Percentiles rank a stretch among this genome's conserved stretches.
Conservation (phyloP, 2,797 vertebrate species). For the Percopsis omiscomaycus region DNA sequence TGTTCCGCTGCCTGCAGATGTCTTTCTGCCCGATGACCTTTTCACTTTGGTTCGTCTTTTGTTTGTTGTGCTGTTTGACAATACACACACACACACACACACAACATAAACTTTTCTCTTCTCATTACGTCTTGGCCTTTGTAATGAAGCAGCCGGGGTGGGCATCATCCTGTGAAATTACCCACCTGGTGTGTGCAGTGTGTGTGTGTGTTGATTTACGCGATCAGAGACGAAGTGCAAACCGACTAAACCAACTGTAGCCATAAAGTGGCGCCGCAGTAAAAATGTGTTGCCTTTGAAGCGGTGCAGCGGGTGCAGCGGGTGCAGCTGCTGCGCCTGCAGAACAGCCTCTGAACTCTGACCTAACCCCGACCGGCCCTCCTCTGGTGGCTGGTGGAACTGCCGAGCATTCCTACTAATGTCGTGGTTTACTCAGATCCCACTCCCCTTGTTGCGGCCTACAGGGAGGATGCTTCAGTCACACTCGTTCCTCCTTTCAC, state of each 20-base stretch:
- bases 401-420: slow-evolving; percentile 41
- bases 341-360: slow-evolving; percentile 26
- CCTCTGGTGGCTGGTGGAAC: slow-evolving; percentile 28
- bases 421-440: slow-evolving; percentile 21
- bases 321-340: slow-evolving; percentile 10
- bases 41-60: not conserved
- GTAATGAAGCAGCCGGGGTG: slow-evolving; percentile 34
- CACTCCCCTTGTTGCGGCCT: slow-evolving; percentile 7
- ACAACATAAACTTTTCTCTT: slow-evolving; percentile 13
- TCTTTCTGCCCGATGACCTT: not conserved
- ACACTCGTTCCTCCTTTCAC: slow-evolving; percentile 29
- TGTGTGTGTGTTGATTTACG: slow-evolving; percentile 35
- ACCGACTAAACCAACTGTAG: slow-evolving; percentile 40
- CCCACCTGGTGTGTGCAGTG: slow-evolving; percentile 35
- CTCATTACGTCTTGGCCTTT: slow-evolving; percentile 36
- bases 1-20: not conserved
- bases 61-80: slow-evolving; percentile 20
- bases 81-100: not conserved
- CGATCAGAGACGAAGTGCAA: slow-evolving; percentile 4
- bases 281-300: slow-evolving; percentile 20
- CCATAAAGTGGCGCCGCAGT: slow-evolving; percentile 29
- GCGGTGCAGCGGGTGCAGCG: not conserved
- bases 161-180: slow-evolving; percentile 34
- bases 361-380: slow-evolving; percentile 29
- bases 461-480: slow-evolving; percentile 28